Evolutionary conservation across 2,888 invertebrate genomes (phyloP), one percentile per base, ranked within the genome.

Genomic region (Bellardia pandia): DNA sequence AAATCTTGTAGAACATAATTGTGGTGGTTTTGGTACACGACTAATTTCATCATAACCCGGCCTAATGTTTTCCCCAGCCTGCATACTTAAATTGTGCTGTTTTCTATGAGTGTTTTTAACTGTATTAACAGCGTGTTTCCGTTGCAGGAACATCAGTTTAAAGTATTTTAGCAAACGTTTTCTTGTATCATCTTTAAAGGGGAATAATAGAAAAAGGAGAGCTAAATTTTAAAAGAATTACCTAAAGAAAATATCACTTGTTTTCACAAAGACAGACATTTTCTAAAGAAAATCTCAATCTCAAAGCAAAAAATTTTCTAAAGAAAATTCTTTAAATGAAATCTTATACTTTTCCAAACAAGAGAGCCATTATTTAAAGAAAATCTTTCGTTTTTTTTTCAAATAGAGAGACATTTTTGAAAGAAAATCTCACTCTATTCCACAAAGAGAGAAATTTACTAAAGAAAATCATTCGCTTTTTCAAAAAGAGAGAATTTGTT

Each of bases 91-190:
- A 56, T 23, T 53, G 33, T 62, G 14, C 4, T n/a, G 33, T 51
- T 33, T 48, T 11, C 13, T 76, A 68, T 51, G 51, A 33, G 11
- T 75, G 48, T 72, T 64, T 78, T 74, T 62, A 68, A 51, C 45
- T 68, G 68, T 68, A 76, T 85, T 75, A 85, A 85, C 62, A 80
- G 69, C 69, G 62, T 68, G 60, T 85, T 85, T 85, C 85, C 85
- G 75, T 56, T 78, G 37, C 37, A 56, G 8, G 42, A 56, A 74
- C 48, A 77, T 11, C n/a, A 56, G 3, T 33, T 60, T 51, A 16
- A 37, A 6, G 23, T 37, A 66, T 40, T 60, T 51, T 30, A 30
- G 11, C 14, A 58, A 66, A 74, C 14, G n/a, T 62, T 30, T 30
- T 42, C 6, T 40, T 13, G 33, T 14, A 14, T 48, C n/a, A 56